Evolutionary conservation across 1,140 invertebrate genomes (phyloP).

Genomic region (Parasteatoda tepidariorum): DNA sequence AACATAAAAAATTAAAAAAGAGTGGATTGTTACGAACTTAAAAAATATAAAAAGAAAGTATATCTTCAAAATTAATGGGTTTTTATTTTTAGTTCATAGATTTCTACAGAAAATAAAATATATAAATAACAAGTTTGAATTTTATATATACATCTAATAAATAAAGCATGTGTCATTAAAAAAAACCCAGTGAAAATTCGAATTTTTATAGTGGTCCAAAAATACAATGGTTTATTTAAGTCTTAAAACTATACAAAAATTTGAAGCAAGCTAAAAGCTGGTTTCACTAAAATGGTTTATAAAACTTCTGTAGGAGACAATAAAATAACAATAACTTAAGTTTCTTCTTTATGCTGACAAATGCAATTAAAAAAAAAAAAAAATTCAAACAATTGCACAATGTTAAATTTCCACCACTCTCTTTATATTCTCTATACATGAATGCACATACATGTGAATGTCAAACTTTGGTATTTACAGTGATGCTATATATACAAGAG

Average conservation of each 20-base stretch:
- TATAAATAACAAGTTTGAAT: too few relatives aligned
- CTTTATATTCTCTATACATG: slow-evolving; percentile 61
- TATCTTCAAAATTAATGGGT: too few relatives aligned
- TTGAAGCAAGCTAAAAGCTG: slow-evolving; percentile 55
- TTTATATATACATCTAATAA: too few relatives aligned
- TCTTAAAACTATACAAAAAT: slow-evolving; percentile 60
- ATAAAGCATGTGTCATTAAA: not conserved
- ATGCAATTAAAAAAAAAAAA: slow-evolving; percentile 38
- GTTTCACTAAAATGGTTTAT: slow-evolving; percentile 52
- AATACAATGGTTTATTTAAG: slow-evolving; percentile 59
- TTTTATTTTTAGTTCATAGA: too few relatives aligned
- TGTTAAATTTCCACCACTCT: slow-evolving; percentile 61
- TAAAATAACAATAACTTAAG: slow-evolving; percentile 61
- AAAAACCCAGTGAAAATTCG: slow-evolving; percentile 9
- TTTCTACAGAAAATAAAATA: too few relatives aligned
- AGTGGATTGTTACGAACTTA: too few relatives aligned
- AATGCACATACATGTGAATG: slow-evolving; percentile 61
- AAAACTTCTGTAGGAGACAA: slow-evolving; percentile 59
- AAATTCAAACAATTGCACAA: slow-evolving; percentile 61
- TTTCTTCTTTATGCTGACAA: slow-evolving; percentile 37
- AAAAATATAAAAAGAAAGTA: too few relatives aligned
- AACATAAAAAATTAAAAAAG: too few relatives aligned
- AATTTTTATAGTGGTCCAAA: slow-evolving; percentile 54
- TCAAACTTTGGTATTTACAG: slow-evolving; percentile 62
- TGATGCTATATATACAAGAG: slow-evolving; percentile 58